Evolutionary conservation across 92 coral and sea anemone genomes (phyloP).

Genomic region (Palythoa caribaeorum): DNA sequence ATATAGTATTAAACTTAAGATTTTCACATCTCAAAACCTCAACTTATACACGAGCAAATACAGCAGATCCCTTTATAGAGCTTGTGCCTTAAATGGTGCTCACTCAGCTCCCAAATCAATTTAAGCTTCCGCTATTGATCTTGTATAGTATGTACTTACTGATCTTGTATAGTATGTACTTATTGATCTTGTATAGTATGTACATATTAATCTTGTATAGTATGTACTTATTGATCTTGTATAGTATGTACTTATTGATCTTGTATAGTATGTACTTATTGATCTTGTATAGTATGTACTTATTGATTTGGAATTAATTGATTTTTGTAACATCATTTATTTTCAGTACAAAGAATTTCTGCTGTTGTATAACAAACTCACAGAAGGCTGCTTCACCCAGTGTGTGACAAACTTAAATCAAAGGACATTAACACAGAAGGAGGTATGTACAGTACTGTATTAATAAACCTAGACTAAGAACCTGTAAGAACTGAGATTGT

Average conservation of each 20-base stretch:
- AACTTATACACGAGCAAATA: too few relatives aligned
- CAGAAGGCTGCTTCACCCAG: slow-evolving; percentile 88
- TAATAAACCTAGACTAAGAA: too few relatives aligned
- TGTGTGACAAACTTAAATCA: slow-evolving; percentile 94
- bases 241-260: not conserved
- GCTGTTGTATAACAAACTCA: slow-evolving; percentile 93
- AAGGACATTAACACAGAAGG: slow-evolving; percentile 82
- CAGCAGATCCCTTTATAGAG: too few relatives aligned
- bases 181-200: not conserved
- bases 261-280: not conserved
- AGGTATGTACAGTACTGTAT: slow-evolving; percentile 61
- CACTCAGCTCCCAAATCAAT: too few relatives aligned
- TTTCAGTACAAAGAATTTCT: slow-evolving; percentile 93
- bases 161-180: not conserved
- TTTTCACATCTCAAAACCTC: too few relatives aligned
- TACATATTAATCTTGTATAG: not conserved
- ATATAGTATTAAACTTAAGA: not conserved
- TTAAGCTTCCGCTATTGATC: too few relatives aligned
- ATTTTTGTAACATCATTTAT: not conserved
- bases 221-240: not conserved
- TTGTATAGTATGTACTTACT: not conserved
- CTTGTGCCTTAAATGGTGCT: too few relatives aligned
- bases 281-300: not conserved
- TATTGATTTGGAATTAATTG: not conserved
- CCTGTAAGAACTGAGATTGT: too few relatives aligned